Evolutionary conservation across 64 coral and sea anemone genomes (phyloP).

Genomic region (Porites lutea): DNA sequence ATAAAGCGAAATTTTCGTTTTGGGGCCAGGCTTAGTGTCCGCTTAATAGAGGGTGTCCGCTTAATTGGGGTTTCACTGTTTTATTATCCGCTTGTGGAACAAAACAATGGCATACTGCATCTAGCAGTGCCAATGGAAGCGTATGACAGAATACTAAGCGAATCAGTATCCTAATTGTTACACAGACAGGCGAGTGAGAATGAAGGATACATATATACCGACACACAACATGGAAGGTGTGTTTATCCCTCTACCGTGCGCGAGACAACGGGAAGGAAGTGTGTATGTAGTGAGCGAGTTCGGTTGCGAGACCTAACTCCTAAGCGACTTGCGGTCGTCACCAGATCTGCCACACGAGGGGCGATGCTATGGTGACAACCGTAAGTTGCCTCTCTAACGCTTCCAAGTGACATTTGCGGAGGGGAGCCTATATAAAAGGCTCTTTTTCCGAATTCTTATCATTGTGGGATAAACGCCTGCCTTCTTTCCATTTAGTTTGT

Average conservation of each 20-base stretch:
- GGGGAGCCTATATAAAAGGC: background rate
- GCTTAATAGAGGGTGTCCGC: too few species aligned
- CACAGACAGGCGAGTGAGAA: slow-evolving; percentile 10
- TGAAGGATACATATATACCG: slow-evolving; percentile 38
- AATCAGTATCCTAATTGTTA: background rate
- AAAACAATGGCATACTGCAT: slow-evolving; percentile 22
- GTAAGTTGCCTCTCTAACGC: slow-evolving; percentile 30
- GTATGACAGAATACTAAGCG: slow-evolving; percentile 1
- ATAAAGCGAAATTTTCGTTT: too few species aligned
- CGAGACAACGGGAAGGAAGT: background rate
- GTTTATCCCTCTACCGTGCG: slow-evolving; percentile 13
- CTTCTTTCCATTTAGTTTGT: too few species aligned
- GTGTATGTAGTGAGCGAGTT: background rate
- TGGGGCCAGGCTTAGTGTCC: too few species aligned
- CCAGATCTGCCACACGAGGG: slow-evolving; percentile 12
- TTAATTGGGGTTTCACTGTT: too few species aligned
- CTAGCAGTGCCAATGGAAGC: slow-evolving; percentile 37
- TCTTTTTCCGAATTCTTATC: background rate
- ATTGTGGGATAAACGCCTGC: slow-evolving; percentile 14
- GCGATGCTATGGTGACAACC: slow-evolving; percentile 23
- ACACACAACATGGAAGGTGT: slow-evolving; percentile 17
- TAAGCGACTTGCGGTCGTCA: background rate
- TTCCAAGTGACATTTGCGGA: background rate
- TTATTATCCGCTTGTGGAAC: too few species aligned
- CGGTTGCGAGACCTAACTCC: slow-evolving; percentile 10